Percentiles rank a stretch among this genome's conserved stretches.
phyloP scores from a whole-genome alignment of 2,113 vertebrate species.

The Corythoichthys haematopterus region DNA sequence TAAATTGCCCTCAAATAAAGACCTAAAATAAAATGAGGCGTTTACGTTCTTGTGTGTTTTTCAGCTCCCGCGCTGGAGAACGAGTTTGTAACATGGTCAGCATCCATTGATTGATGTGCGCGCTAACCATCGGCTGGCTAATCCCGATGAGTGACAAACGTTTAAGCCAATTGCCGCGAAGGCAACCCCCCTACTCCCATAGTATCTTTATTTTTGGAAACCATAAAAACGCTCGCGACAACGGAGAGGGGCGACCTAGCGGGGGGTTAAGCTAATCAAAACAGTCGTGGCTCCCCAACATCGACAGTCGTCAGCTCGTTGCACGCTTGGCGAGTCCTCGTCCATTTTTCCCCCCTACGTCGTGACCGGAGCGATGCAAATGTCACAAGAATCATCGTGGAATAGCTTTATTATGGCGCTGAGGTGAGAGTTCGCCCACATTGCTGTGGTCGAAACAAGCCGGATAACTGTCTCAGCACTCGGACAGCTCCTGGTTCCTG shows the following conservation, averaged over 20 bases:
- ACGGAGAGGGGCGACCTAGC: constrained; percentile 48
- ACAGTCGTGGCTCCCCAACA: constrained; percentile 24
- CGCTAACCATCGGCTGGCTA: constrained; percentile 65
- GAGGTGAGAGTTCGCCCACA: constrained; percentile 25
- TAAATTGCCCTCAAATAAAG: constrained; percentile 37
- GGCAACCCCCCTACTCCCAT: constrained; percentile 59
- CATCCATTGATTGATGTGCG: constrained; percentile 64
- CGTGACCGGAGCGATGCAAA: constrained; percentile 67
- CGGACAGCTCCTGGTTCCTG: constrained; percentile 57
- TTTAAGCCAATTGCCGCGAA: constrained; percentile 67
- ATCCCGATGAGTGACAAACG: constrained; percentile 66
- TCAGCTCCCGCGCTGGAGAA: background rate
- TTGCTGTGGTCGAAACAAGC: constrained; percentile 10
- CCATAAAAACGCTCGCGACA: constrained; percentile 43
- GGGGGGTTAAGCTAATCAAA: constrained; percentile 50
- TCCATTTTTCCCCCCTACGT: constrained; percentile 17
- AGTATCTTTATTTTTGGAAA: constrained; percentile 65
- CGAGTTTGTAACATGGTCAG: constrained; percentile 37
- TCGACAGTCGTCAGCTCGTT: background rate
- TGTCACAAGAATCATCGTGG: constrained; percentile 52
- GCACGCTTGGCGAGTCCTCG: background rate
- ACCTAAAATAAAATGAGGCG: background rate
- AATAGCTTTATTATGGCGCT: constrained; percentile 39
- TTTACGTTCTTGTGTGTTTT: background rate
- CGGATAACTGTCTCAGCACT: constrained; percentile 47